Evolutionary conservation across 2,797 vertebrate genomes (phyloP).

Genomic region (Darevskia nairensis): DNA sequence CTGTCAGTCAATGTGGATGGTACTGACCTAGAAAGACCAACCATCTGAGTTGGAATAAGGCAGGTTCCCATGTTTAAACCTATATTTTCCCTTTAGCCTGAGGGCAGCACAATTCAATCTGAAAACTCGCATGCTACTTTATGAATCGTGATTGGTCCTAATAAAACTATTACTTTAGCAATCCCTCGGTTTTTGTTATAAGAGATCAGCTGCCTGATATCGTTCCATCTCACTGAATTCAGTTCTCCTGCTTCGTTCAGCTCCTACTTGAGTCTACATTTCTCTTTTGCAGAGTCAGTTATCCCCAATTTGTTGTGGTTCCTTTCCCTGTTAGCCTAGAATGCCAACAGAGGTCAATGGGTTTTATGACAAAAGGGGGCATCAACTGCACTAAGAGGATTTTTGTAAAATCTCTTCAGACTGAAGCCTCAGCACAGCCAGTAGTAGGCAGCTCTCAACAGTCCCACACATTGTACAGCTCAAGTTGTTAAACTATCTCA

Average conservation of each 20-base stretch:
- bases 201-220: rapidly evolving
- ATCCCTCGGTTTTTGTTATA: too few species aligned
- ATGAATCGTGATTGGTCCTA: too few species aligned
- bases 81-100: too few species aligned
- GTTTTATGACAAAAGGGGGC: constrained; percentile 38
- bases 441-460: not conserved
- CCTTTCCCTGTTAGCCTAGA: not conserved
- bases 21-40: too few species aligned
- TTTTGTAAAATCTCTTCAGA: not conserved
- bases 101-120: too few species aligned
- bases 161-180: too few species aligned
- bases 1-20: too few species aligned
- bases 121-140: too few species aligned
- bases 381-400: constrained; percentile 9
- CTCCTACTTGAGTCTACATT: not conserved
- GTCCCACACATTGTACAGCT: not conserved
- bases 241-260: not conserved
- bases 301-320: constrained; percentile 4
- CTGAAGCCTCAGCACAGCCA: not conserved
- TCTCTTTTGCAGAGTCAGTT: constrained; percentile 21
- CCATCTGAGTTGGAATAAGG: too few species aligned
- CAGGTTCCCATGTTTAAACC: too few species aligned
- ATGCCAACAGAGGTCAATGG: not conserved
- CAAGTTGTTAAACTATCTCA: not conserved
- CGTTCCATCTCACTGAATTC: constrained; percentile 29